Percentiles rank a stretch among this genome's conserved stretches.
These are phyloP conservation scores for Himalopsyche kuldschensis DNA, from an alignment of 2,888 invertebrate genomes.

Conservation along the genomic window DNA sequence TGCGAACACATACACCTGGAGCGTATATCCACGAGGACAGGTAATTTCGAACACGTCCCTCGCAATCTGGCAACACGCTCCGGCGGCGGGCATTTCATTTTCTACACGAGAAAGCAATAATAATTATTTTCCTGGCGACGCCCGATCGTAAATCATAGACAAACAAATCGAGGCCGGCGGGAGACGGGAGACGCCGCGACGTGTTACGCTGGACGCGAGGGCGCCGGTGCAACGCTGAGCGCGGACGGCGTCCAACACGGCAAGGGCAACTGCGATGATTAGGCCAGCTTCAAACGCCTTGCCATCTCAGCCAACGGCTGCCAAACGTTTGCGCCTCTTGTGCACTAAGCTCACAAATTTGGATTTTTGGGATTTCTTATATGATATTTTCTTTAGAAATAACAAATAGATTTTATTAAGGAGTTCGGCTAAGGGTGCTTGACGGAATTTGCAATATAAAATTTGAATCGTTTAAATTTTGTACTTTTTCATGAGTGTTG, in stretches of 20 bases:
- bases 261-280: background rate
- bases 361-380: too few relatives aligned
- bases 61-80: background rate
- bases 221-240: background rate
- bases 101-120: background rate
- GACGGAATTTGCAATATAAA: too few relatives aligned
- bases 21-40: background rate
- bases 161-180: constrained; percentile 1
- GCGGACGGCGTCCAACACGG: background rate
- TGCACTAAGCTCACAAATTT: too few relatives aligned
- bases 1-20: background rate
- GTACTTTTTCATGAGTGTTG: too few relatives aligned
- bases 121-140: background rate
- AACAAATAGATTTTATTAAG: too few relatives aligned
- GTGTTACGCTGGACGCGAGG: background rate
- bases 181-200: background rate
- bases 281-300: background rate
- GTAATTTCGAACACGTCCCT: background rate
- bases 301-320: too few relatives aligned
- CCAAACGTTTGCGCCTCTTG: too few relatives aligned
- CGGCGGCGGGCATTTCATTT: background rate
- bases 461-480: too few relatives aligned
- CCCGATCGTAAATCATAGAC: background rate
- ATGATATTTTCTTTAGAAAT: too few relatives aligned
- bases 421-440: too few relatives aligned